A percentile compares a stretch with the other conserved stretches of the same genome.
These are phyloP conservation scores for Rhingia campestris DNA, from an alignment of 2,888 invertebrate species.

Conservation along the genomic window DNA sequence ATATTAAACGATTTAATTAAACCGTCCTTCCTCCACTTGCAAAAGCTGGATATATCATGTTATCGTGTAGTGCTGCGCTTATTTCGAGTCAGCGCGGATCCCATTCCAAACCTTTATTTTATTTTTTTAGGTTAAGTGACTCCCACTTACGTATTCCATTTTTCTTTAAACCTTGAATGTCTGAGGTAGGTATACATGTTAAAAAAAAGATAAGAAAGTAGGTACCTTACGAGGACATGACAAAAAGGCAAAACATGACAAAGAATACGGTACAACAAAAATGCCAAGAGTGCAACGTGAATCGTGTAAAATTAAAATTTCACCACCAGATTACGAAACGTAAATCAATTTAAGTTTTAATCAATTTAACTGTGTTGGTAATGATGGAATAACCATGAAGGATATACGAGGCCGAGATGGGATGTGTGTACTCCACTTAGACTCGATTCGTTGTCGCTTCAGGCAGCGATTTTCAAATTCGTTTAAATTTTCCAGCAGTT, in stretches of 20 bases:
- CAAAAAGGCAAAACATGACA: not conserved
- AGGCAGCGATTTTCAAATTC: too few species aligned
- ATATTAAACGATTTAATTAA: conserved; percentile 70
- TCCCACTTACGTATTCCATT: too few species aligned
- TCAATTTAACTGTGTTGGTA: conserved; percentile 59
- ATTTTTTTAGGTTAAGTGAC: too few species aligned
- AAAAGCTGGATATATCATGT: too few species aligned
- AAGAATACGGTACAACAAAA: conserved; percentile 9
- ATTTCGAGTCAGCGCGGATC: conserved; percentile 16
- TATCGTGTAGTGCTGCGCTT: not conserved
- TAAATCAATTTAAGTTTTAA: conserved; percentile 73
- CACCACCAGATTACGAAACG: conserved; percentile 64
- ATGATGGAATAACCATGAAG: conserved; percentile 42
- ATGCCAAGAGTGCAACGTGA: conserved; percentile 35
- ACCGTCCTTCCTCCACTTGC: conserved; percentile 15
- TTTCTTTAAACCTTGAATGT: too few species aligned
- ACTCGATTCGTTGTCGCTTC: too few species aligned
- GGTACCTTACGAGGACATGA: not conserved
- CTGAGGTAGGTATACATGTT: too few species aligned
- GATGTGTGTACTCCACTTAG: not conserved
- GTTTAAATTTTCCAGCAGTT: too few species aligned
- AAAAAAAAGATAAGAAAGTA: not conserved
- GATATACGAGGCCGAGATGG: not conserved
- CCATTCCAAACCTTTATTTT: not conserved
- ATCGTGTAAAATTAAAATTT: conserved; percentile 57